phyloP scores from a whole-genome alignment of 1,140 invertebrate genomes.

The Diabrotica undecimpunctata region DNA sequence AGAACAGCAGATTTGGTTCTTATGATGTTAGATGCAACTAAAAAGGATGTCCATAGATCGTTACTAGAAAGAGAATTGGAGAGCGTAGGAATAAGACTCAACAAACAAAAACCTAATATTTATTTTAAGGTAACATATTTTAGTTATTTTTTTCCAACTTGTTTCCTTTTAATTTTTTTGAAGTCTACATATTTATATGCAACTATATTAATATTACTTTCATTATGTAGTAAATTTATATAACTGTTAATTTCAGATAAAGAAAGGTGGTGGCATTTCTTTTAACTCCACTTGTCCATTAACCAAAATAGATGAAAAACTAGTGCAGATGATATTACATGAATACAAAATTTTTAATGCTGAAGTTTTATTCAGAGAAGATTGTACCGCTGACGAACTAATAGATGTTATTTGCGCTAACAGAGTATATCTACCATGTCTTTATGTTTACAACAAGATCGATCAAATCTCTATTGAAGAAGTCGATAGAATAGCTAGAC shows the following conservation, averaged over 20 bases:
- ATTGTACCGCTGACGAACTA: constrained; percentile 92
- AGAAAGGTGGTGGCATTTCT: constrained; percentile 97
- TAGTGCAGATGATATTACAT: constrained; percentile 97
- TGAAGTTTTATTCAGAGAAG: constrained; percentile 94
- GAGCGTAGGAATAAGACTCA: constrained; percentile 92
- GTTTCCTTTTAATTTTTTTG: no score
- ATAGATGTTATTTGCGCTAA: constrained; percentile 99
- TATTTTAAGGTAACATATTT: constrained; percentile 82
- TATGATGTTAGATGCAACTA: constrained; percentile 99
- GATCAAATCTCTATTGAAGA: constrained; percentile 99
- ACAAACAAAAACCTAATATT: constrained; percentile 93
- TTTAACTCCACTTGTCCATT: constrained; percentile 95
- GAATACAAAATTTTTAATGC: constrained; percentile 99
- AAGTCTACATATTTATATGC: no score
- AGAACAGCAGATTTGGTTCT: constrained; percentile 93
- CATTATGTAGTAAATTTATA: no score
- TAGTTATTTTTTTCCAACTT: no score
- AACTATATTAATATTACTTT: no score
- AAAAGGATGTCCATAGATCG: constrained; percentile 89
- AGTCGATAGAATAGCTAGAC: constrained; percentile 89
- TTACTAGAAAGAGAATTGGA: constrained; percentile 92
- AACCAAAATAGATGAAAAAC: constrained; percentile 93
- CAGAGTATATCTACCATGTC: constrained; percentile 93
- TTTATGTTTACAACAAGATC: constrained; percentile 99
- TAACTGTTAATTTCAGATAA: constrained; percentile 57